Evolutionary conservation across 2,797 vertebrate genomes (phyloP), one percentile per base, ranked within the genome.

Genomic region (Salmo trutta): DNA sequence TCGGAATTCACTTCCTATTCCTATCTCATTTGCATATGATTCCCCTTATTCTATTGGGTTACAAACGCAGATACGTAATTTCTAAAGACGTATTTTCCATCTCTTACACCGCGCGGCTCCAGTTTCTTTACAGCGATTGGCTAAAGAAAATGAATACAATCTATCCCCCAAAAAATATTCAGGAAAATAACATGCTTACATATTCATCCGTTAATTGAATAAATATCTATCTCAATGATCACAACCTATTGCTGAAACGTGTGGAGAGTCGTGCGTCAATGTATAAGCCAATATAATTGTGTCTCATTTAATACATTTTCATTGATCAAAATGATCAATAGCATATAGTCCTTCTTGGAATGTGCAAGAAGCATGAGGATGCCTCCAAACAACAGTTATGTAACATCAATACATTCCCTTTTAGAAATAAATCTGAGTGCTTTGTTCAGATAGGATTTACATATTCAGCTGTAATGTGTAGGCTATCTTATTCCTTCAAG

Each of bases 1-100:
- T 71, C 69, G 72, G 6, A 59, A 3, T 74, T 69, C 74, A 90
- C 90, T 92, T 92, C 92, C 92, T 82, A 73, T 64, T 64, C 12
- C 59, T 14, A 64, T 14, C 5, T 14, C 59, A 81, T 89, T 77
- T 83, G 80, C 90, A 88, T 87, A 47, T 0, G 10, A 0, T 2
- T 15, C 0, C 1, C 75, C 31, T 41, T 21, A 90, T 47, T 47
- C 41, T 47, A 47, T 92, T 93, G 90, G 92, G 19, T 51, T 1
- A 75, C 17, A 19, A 19, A 36, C 8, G 7, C 16, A 12, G 53
- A 7, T 31, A 65, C 59, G 41, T 76, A 27, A 1, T 41, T 54
- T 65, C 56, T 21, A 0, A 0, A 76, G 80, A 84, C 85, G 81
- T 66, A 10, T 7, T 67, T 47, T 41, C 27, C 14, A 4, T 1